Evolutionary conservation across 2,888 invertebrate genomes (phyloP).

Genomic region (Limnephilus lunatus): DNA sequence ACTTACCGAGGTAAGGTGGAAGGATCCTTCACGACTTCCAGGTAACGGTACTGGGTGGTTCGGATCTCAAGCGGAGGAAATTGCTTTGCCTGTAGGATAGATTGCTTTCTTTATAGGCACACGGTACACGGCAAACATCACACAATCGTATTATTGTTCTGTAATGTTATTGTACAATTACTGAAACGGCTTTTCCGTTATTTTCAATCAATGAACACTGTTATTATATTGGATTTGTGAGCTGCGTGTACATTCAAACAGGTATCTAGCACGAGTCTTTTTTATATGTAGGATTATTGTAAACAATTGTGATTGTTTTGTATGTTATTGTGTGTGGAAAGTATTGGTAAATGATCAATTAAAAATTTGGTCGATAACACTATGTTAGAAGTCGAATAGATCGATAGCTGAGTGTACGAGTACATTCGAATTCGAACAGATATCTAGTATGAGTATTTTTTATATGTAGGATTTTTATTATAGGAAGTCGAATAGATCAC

Average conservation of each 20-base stretch:
- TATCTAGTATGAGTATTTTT: too few species aligned
- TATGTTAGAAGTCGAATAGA: too few species aligned
- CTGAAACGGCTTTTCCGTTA: not conserved
- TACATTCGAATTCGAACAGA: too few species aligned
- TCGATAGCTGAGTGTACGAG: too few species aligned
- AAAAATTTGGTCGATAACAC: too few species aligned
- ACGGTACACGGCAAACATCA: not conserved
- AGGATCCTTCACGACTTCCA: not conserved
- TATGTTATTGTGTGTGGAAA: not conserved
- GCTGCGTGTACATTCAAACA: not conserved
- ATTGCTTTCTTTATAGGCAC: not conserved
- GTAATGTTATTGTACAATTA: not conserved
- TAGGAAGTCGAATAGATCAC: too few species aligned
- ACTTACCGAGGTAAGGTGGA: not conserved
- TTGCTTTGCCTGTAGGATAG: not conserved
- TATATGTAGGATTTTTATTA: too few species aligned
- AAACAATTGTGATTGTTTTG: not conserved
- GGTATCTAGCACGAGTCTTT: not conserved
- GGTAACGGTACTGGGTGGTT: not conserved
- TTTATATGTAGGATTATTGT: not conserved
- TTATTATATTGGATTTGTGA: not conserved
- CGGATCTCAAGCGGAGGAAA: not conserved
- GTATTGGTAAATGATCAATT: too few species aligned
- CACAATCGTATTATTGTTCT: not conserved
- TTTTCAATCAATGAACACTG: not conserved